phyloP scores from a whole-genome alignment of 2,113 vertebrate species.

The Acanthochromis polyacanthus region DNA sequence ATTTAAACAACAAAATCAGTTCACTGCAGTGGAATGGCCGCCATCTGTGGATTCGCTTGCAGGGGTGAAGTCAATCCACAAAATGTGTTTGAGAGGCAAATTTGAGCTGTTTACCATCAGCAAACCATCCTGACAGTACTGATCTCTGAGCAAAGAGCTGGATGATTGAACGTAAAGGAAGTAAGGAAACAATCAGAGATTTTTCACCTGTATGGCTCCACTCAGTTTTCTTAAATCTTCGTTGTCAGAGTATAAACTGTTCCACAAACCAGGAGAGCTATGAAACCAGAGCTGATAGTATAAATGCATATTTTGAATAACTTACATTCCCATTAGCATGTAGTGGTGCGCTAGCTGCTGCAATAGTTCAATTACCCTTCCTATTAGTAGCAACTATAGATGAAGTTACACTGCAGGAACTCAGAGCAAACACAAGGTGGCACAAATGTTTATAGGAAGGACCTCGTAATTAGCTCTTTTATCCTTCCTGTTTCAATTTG shows the following conservation, averaged over 20 bases:
- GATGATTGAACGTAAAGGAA: background rate
- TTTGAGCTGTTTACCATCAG: background rate
- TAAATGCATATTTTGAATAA: too few species aligned
- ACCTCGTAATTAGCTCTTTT: too few species aligned
- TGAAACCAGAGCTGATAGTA: too few species aligned
- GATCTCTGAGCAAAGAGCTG: background rate
- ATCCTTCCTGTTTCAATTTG: too few species aligned
- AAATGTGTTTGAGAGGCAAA: constrained; percentile 18
- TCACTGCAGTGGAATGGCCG: background rate
- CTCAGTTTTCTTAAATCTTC: background rate
- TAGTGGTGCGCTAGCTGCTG: too few species aligned
- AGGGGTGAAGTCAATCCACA: background rate
- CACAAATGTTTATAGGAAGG: too few species aligned
- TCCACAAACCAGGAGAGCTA: too few species aligned
- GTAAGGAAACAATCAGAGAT: background rate
- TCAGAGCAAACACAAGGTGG: too few species aligned
- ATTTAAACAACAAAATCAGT: background rate
- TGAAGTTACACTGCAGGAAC: too few species aligned
- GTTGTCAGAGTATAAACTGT: background rate
- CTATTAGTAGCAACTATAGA: too few species aligned
- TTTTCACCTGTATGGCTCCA: background rate
- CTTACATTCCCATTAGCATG: too few species aligned
- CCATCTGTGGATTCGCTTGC: constrained; percentile 3
- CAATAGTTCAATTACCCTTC: too few species aligned
- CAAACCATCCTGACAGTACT: background rate